These are phyloP conservation scores for Holothuria scabra DNA, from an alignment of 53 echinoderm and acorn worm genomes.

Conservation along the genomic window DNA sequence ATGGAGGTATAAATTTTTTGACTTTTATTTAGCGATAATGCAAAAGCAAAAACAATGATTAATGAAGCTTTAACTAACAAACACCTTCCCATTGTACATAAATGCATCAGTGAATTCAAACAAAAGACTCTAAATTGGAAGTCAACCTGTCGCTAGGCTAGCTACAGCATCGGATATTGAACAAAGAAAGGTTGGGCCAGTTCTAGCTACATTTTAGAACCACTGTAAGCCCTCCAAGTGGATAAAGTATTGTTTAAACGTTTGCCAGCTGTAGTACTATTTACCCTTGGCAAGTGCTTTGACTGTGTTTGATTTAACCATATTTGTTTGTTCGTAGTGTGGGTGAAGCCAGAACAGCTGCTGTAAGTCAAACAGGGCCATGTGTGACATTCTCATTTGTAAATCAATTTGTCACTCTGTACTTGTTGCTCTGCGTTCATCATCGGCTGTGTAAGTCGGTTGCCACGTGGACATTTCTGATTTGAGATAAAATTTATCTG, in stretches of 20 bases:
- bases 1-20: too few relatives aligned
- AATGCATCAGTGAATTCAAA: too few relatives aligned
- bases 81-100: too few relatives aligned
- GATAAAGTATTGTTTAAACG: constrained; percentile 32
- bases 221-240: neutral
- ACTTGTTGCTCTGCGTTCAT: too few relatives aligned
- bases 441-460: too few relatives aligned
- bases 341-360: constrained; percentile 13
- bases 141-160: neutral
- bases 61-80: too few relatives aligned
- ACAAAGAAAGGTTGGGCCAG: constrained; percentile 30
- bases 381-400: constrained; percentile 24
- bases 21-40: too few relatives aligned
- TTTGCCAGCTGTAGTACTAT: constrained; percentile 12
- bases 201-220: constrained; percentile 22
- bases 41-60: too few relatives aligned
- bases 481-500: too few relatives aligned
- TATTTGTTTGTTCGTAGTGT: constrained; percentile 27
- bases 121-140: neutral
- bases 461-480: too few relatives aligned
- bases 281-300: constrained; percentile 22
- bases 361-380: constrained; percentile 37
- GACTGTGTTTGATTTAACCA: constrained; percentile 15
- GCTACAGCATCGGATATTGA: constrained; percentile 1
- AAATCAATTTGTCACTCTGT: constrained; percentile 36